A percentile compares a stretch with the other conserved stretches of the same genome.
These are phyloP conservation scores for Columba livia DNA, from an alignment of 2,113 vertebrate species.

Conservation along the genomic window DNA sequence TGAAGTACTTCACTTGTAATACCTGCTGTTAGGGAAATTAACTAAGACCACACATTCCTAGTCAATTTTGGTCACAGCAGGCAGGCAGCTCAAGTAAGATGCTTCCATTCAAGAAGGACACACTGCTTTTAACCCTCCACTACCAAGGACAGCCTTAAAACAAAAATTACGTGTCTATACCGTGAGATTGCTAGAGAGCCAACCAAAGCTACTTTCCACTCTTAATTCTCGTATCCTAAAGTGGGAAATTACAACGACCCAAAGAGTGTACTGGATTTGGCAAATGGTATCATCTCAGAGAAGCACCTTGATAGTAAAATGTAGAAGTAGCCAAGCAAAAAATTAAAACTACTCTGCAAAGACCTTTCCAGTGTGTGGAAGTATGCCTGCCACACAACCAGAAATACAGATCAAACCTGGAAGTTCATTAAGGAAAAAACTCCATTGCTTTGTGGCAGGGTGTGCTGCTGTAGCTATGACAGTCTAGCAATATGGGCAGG, in stretches of 20 bases:
- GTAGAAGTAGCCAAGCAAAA: not conserved
- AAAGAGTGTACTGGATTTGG: not conserved
- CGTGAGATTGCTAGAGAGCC: not conserved
- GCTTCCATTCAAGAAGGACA: conserved; percentile 62
- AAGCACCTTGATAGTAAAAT: not conserved
- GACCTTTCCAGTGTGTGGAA: not conserved
- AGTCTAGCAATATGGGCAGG: not conserved
- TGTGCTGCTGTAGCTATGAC: not conserved
- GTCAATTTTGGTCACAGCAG: conserved; percentile 64
- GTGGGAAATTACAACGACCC: not conserved
- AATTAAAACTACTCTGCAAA: not conserved
- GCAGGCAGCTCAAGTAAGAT: conserved; percentile 41
- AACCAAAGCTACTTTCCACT: not conserved
- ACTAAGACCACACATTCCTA: conserved; percentile 64
- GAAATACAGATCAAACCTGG: not conserved
- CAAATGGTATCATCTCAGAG: not conserved
- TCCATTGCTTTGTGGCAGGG: not conserved
- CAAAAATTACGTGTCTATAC: not conserved
- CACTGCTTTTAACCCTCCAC: conserved; percentile 50
- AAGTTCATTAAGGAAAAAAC: not conserved
- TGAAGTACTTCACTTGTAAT: conserved; percentile 2
- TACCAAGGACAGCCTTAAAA: conserved; percentile 11
- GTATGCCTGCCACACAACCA: not conserved
- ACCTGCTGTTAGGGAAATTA: conserved; percentile 75
- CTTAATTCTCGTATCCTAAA: not conserved